Evolutionary conservation across 2,113 vertebrate species (phyloP).

Genomic region (Equus przewalskii): DNA sequence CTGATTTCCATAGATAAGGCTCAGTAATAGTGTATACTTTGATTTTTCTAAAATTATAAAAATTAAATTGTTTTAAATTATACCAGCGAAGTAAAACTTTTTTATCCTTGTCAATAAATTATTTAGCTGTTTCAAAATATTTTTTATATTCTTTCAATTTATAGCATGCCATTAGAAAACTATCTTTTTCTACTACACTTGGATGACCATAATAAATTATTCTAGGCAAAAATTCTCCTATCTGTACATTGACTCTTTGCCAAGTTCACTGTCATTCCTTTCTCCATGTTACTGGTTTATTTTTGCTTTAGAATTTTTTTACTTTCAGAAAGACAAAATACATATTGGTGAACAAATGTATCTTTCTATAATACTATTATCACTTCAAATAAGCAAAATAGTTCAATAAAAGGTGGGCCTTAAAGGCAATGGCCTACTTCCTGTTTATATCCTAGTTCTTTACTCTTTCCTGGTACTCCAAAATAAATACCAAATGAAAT

Average conservation of each 20-base stretch:
- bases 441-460: conserved; percentile 56
- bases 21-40: neutral
- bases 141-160: conserved; percentile 65
- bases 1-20: neutral
- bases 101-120: conserved; percentile 48
- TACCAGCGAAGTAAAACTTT: conserved; percentile 51
- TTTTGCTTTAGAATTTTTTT: conserved; percentile 42
- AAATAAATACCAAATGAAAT: conserved; percentile 81
- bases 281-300: conserved; percentile 69
- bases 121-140: conserved; percentile 70
- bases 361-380: conserved; percentile 40
- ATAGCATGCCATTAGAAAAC: conserved; percentile 52
- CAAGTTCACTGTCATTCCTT: conserved; percentile 67
- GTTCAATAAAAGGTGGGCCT: conserved; percentile 54
- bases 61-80: conserved; percentile 64
- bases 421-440: conserved; percentile 67
- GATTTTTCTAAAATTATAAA: conserved; percentile 49
- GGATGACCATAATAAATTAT: conserved; percentile 69
- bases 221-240: conserved; percentile 64
- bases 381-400: conserved; percentile 64
- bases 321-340: conserved; percentile 70
- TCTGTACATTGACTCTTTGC: conserved; percentile 77
- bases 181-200: conserved; percentile 67
- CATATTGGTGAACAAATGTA: conserved; percentile 23
- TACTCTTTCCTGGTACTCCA: conserved; percentile 68